Percentiles rank a stretch among this genome's conserved stretches.
Evolutionary conservation across 2,888 invertebrate species (phyloP).

Genomic region (Drosophila testacea): DNA sequence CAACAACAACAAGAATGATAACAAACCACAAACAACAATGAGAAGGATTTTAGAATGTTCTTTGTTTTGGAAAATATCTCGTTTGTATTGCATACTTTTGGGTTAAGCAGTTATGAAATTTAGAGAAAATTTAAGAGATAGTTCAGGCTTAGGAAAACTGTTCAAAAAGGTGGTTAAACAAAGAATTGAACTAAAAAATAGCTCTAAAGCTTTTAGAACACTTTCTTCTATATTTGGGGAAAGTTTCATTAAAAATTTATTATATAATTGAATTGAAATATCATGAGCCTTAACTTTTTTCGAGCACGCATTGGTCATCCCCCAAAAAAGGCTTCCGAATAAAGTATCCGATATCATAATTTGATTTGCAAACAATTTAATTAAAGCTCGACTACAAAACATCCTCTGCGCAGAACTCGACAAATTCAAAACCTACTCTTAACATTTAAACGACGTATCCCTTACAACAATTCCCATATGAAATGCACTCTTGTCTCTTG

Average conservation of each 20-base stretch:
- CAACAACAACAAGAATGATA: conserved; percentile 21
- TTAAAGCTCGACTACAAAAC: conserved; percentile 36
- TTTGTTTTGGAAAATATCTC: conserved; percentile 22
- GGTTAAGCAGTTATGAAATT: conserved; percentile 1
- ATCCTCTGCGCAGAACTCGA: conserved; percentile 17
- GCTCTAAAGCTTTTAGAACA: too few species aligned
- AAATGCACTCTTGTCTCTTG: conserved; percentile 26
- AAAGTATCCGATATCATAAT: conserved; percentile 68
- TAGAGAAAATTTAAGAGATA: background rate
- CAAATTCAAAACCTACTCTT: background rate
- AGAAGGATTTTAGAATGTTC: conserved; percentile 19
- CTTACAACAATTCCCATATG: conserved; percentile 44
- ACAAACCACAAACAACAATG: conserved; percentile 26
- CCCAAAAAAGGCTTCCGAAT: background rate
- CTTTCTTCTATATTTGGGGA: too few species aligned
- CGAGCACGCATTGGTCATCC: background rate
- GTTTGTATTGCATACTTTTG: conserved; percentile 31
- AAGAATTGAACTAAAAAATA: too few species aligned
- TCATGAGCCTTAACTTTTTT: too few species aligned
- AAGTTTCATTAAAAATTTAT: too few species aligned
- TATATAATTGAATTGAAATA: too few species aligned
- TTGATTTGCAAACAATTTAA: conserved; percentile 61
- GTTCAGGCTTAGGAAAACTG: background rate
- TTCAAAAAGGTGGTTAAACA: too few species aligned
- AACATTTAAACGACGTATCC: conserved; percentile 12